A percentile compares a stretch with the other conserved stretches of the same genome.
Conservation (phyloP, 2,888 invertebrate species). For the Hyposoter dolosus region DNA sequence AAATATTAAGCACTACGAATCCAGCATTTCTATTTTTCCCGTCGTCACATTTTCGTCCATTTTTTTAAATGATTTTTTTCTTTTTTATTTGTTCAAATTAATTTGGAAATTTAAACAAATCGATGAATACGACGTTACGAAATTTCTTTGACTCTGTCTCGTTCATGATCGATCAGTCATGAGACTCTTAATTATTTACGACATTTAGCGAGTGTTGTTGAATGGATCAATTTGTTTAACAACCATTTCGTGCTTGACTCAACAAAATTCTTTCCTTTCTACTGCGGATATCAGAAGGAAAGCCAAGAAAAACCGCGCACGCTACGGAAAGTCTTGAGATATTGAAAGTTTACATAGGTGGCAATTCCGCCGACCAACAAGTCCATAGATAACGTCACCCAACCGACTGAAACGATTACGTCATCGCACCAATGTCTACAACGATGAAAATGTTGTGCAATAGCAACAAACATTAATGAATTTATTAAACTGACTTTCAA, state of each 20-base stretch:
- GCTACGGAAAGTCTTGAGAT: conserved; percentile 2
- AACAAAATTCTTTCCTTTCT: conserved; percentile 20
- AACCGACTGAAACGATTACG: conserved; percentile 72
- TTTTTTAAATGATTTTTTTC: neutral
- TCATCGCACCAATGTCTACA: conserved; percentile 59
- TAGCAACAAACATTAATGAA: conserved; percentile 21
- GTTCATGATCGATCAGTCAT: neutral
- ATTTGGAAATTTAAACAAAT: no score
- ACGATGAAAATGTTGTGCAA: conserved; percentile 49
- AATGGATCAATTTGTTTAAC: neutral
- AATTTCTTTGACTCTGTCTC: neutral
- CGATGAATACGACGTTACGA: neutral
- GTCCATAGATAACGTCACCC: conserved; percentile 55
- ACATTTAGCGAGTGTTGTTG: neutral
- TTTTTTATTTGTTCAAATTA: neutral
- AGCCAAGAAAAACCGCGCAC: conserved; percentile 1
- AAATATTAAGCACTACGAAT: neutral
- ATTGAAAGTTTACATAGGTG: conserved; percentile 29
- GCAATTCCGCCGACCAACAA: conserved; percentile 46
- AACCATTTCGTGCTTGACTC: neutral
- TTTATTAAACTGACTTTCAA: conserved; percentile 9
- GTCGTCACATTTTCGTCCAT: neutral
- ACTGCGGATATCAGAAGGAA: conserved; percentile 25
- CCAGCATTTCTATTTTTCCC: neutral
- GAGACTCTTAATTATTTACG: neutral